Conservation (phyloP, 2,113 vertebrate species). For the Gallinago undulata region DNA sequence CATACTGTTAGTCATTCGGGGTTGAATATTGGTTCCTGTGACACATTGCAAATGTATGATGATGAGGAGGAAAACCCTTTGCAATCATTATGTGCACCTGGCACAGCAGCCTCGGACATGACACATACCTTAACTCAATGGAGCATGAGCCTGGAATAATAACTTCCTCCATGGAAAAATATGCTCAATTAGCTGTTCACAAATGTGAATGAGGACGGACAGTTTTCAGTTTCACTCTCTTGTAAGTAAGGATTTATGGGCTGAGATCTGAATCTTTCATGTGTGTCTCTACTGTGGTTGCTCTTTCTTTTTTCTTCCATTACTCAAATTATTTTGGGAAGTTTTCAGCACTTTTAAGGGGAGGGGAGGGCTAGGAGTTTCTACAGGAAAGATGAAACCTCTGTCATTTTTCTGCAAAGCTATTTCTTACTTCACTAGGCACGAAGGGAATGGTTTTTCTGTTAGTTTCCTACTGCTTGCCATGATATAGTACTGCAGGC, state of each 20-base stretch:
- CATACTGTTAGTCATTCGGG: background rate
- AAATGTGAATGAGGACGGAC: background rate
- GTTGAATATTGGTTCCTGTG: background rate
- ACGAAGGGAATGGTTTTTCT: background rate
- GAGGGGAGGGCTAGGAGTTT: background rate
- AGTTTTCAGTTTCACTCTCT: background rate
- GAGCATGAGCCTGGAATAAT: background rate
- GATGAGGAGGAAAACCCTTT: background rate
- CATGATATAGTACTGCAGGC: rapidly evolving
- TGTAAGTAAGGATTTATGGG: background rate
- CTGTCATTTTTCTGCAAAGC: background rate
- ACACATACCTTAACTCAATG: background rate
- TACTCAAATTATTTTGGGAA: background rate
- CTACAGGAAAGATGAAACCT: background rate
- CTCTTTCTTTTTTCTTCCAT: background rate
- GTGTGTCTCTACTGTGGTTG: background rate
- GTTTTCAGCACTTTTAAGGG: background rate
- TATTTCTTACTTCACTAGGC: background rate
- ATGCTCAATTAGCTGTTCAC: background rate
- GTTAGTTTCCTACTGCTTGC: background rate
- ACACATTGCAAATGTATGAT: background rate
- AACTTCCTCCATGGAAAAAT: slow-evolving; percentile 10
- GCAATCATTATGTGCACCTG: background rate
- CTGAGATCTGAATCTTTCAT: background rate
- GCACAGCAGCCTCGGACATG: background rate